Conservation (phyloP, 2,113 vertebrate species). For the Caranx melampygus region DNA sequence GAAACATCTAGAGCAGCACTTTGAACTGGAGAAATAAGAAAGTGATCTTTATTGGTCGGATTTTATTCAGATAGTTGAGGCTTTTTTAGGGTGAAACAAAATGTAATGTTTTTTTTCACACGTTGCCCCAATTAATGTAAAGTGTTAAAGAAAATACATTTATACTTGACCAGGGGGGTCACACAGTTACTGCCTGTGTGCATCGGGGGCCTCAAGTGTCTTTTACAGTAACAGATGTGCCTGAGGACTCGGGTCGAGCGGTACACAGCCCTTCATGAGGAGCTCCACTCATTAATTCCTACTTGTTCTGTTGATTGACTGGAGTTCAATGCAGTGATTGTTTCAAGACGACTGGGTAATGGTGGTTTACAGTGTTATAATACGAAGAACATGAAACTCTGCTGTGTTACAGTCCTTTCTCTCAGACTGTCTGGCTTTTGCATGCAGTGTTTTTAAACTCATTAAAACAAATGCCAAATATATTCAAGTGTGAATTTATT, state of each 20-base stretch:
- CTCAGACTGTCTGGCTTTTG: slow-evolving; percentile 72
- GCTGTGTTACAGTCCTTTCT: slow-evolving; percentile 58
- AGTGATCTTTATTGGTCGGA: slow-evolving; percentile 30
- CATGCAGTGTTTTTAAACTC: slow-evolving; percentile 81
- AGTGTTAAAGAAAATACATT: slow-evolving; percentile 41
- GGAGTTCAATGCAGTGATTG: slow-evolving; percentile 34
- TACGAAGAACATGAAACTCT: slow-evolving; percentile 38
- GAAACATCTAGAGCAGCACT: slow-evolving; percentile 45
- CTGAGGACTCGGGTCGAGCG: slow-evolving; percentile 56
- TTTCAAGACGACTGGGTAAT: slow-evolving; percentile 24
- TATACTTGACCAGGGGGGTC: slow-evolving; percentile 52
- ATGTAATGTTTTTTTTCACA: slow-evolving; percentile 1
- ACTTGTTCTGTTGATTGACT: slow-evolving; percentile 28
- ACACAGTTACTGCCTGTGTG: slow-evolving; percentile 37
- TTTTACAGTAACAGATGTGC: slow-evolving; percentile 74
- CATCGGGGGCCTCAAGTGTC: slow-evolving; percentile 68
- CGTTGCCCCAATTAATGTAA: slow-evolving; percentile 26
- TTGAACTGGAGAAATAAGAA: slow-evolving; percentile 22
- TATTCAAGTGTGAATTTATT: slow-evolving; percentile 39
- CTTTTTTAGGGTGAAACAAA: slow-evolving; percentile 40
- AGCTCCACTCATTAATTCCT: slow-evolving; percentile 30
- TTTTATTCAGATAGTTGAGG: slow-evolving; percentile 12
- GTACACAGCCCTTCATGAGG: slow-evolving; percentile 16
- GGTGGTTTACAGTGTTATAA: slow-evolving; percentile 55
- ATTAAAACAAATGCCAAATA: slow-evolving; percentile 77